Evolutionary conservation across 1,140 invertebrate species (phyloP).

Genomic region (Drosophila seguyi): DNA sequence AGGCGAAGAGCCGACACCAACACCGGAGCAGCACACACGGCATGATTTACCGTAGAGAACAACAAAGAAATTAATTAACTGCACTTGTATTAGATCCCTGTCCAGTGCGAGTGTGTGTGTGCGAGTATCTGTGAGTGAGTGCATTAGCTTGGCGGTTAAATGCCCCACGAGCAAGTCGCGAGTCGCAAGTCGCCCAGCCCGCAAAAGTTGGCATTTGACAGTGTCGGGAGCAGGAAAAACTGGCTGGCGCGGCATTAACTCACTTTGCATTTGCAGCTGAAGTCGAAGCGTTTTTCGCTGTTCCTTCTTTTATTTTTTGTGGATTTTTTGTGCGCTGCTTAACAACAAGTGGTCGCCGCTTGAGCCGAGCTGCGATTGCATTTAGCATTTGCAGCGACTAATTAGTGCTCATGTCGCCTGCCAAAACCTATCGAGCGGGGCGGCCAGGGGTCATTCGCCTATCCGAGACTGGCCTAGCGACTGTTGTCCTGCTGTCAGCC

Average conservation of each 20-base stretch:
- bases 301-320: constrained; percentile 33
- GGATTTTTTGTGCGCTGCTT: constrained; percentile 24
- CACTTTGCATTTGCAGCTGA: constrained; percentile 69
- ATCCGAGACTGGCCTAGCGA: background rate
- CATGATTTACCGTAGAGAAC: constrained; percentile 83
- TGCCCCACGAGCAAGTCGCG: constrained; percentile 62
- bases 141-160: constrained; percentile 81
- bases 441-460: constrained; percentile 66
- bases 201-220: constrained; percentile 74
- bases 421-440: constrained; percentile 66
- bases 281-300: constrained; percentile 42
- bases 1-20: constrained; percentile 30
- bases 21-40: constrained; percentile 51
- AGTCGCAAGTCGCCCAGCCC: constrained; percentile 42
- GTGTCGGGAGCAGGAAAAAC: constrained; percentile 78
- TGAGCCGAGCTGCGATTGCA: constrained; percentile 66
- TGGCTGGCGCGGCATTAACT: constrained; percentile 75
- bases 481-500: constrained; percentile 52
- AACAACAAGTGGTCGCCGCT: constrained; percentile 65
- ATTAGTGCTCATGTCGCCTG: constrained; percentile 82
- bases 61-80: constrained; percentile 84
- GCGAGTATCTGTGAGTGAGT: constrained; percentile 57
- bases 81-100: constrained; percentile 62
- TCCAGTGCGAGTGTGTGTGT: constrained; percentile 28
- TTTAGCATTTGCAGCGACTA: constrained; percentile 57